Evolutionary conservation across 2,113 vertebrate species (phyloP), one percentile per base, ranked within the genome.

Genomic region (Pavo muticus): DNA sequence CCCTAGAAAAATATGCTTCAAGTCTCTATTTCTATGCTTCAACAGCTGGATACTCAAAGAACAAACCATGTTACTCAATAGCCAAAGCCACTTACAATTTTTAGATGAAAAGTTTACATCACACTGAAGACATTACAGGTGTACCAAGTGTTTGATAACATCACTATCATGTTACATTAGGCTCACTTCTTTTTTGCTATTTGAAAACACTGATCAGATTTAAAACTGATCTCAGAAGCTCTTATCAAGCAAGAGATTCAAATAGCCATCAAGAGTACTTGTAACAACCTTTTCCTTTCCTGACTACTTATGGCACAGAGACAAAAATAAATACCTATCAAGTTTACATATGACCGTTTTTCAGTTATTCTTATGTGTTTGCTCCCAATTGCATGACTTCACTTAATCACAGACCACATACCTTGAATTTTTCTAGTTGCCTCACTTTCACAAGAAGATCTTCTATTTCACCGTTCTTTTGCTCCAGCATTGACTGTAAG

Each of bases 401-500:
- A 56, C 3, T n/a, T 67, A 30, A 40, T 65, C 35, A 32, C 25
- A 40, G 52, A 7, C 11, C 3, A 93, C 88, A 71, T 97, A 99
- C 99, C 98, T 98, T 98, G 93, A 97, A 97, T 96, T 98, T 99
- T 96, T 99, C 99, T 87, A 99, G 96, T 44, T 98, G 98, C 60
- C 98, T 98, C 72, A 99, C 97, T 98, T 99, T 99, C 19, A 97
- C 93, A 81, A 99, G 97, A 13, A 99, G 98, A 70, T 98, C 97
- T 92, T 99, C 98, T 90, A 99, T 98, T 96, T 99, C 99, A 59
- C 96, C 98, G 79, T 99, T 99, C 77, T 99, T 99, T 90, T 99
- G 99, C 3, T 97, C 98, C 29, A 99, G 90, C 98, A 99, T 99
- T 1, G 98, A 98, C 93, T 99, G 98, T 30, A 99, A 97, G 16